Evolutionary conservation across 92 coral and sea anemone species (phyloP), one percentile per base, ranked within the genome.

Genomic region (Porites cylindrica): DNA sequence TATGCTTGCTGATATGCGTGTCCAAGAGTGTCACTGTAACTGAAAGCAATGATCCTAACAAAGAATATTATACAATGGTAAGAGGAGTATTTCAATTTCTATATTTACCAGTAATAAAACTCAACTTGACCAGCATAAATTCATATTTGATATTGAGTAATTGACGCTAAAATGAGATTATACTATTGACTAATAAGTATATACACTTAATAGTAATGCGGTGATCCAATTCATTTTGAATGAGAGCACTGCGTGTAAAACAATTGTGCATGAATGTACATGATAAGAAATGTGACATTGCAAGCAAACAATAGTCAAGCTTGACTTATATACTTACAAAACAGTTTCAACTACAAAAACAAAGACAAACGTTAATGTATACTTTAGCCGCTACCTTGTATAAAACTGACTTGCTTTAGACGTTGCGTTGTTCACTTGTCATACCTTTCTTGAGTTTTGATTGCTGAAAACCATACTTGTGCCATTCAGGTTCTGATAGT

Each of bases 401-500:
- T 54, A 19, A n/a, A 59, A 82, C 21, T 10, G 77, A 47, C 3
- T 17, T 24, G 59, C 84, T 6, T 52, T 66, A 20, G 74, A 1
- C 1, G 14, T 10, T n/a, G 17, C 23, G 6, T 10, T 29, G n/a
- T 24, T 9, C 32, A 50, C 66, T 26, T 1, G 61, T 82, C 78
- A 82, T 17, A 82, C 69, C 51, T 82, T 82, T 58, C 85, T 69
- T 18, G 32, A 70, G 53, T 60, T 63, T 18, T 58, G 86, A 50
- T 23, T 52, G 84, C 13, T 9, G 51, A 80, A 17, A 11, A 62
- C 3, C 64, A 83, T 51, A 61, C 6, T 50, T 14, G 80, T 6
- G 19, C 87, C 87, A 26, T 83, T 83, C 50, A 73, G 13, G 75
- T 74, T 83, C 80, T 64, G 87, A 66, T 59, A 83, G 64, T 32